phyloP scores from a whole-genome alignment of 2,888 invertebrate species.

The Cantharis lateralis region DNA sequence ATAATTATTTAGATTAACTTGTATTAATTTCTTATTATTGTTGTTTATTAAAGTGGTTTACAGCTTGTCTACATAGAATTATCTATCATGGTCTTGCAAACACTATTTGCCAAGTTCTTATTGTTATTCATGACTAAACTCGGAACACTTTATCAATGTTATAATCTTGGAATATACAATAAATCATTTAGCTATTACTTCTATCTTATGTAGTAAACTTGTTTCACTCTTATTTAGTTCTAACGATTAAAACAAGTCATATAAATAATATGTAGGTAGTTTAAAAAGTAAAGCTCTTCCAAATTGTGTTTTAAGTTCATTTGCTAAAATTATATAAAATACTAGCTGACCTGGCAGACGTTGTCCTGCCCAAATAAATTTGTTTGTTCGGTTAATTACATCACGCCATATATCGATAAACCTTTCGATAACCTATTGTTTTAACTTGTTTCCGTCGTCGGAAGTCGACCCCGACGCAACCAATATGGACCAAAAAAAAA shows the following conservation, averaged over 20 bases:
- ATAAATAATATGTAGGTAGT: not conserved
- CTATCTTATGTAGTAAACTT: not conserved
- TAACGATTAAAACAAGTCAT: not conserved
- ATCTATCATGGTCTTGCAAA: conserved; percentile 28
- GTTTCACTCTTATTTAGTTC: not conserved
- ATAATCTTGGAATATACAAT: conserved; percentile 20
- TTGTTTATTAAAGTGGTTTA: not conserved
- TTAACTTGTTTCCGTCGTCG: too few species aligned
- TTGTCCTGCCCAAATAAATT: too few species aligned
- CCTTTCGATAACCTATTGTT: too few species aligned
- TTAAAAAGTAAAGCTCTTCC: not conserved
- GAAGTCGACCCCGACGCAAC: too few species aligned
- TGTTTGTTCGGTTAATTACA: too few species aligned
- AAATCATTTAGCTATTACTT: conserved; percentile 13
- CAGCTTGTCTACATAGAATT: conserved; percentile 7
- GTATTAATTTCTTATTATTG: not conserved
- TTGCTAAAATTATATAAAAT: not conserved
- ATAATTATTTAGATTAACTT: not conserved
- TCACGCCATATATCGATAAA: too few species aligned
- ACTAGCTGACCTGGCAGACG: too few species aligned
- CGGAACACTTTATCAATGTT: conserved; percentile 15
- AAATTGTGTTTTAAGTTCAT: not conserved
- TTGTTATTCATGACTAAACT: conserved; percentile 29
- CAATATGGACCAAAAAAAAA: too few species aligned
- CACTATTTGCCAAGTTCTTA: conserved; percentile 28